phyloP scores from a whole-genome alignment of 2,113 vertebrate genomes.

The Fregetta grallaria region DNA sequence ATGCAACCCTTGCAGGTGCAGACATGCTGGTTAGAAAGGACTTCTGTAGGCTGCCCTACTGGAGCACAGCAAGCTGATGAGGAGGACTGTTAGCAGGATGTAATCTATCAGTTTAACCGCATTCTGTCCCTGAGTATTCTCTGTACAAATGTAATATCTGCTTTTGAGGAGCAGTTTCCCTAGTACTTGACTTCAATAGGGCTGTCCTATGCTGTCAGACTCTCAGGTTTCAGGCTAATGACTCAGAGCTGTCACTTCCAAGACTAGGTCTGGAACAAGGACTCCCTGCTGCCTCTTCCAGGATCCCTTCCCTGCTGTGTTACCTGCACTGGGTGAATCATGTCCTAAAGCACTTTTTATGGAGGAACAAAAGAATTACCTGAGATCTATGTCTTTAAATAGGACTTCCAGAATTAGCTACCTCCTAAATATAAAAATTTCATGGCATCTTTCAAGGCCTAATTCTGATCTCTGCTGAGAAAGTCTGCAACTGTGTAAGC shows the following conservation, averaged over 20 bases:
- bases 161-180: background rate
- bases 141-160: background rate
- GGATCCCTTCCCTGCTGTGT: background rate
- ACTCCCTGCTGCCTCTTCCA: background rate
- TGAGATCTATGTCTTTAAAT: background rate
- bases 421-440: background rate
- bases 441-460: background rate
- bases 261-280: background rate
- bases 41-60: background rate
- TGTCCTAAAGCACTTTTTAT: background rate
- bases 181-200: background rate
- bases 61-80: background rate
- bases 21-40: accelerated
- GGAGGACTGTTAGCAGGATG: background rate
- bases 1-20: background rate
- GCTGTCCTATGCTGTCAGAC: background rate
- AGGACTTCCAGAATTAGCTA: background rate
- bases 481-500: background rate
- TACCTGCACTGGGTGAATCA: background rate
- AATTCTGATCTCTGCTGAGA: background rate
- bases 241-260: background rate
- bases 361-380: background rate
- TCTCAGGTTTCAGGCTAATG: background rate
- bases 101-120: background rate
- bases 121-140: background rate